These are phyloP conservation scores for Sciurus vulgaris DNA, from an alignment of 2,797 vertebrate genomes.

Conservation along the genomic window DNA sequence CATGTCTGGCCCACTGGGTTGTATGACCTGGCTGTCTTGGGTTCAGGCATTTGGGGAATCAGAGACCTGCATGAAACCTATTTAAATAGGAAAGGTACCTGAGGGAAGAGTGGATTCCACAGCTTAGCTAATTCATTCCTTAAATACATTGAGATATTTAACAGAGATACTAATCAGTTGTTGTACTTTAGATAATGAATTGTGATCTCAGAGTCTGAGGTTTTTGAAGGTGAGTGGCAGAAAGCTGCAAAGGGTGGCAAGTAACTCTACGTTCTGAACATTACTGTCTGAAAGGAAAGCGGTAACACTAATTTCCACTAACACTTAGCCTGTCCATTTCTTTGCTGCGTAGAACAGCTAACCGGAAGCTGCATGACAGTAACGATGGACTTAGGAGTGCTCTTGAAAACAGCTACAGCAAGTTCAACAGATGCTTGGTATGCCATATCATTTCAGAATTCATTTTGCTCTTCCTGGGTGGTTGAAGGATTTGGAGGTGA, in stretches of 20 bases:
- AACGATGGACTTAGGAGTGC: constrained; percentile 94
- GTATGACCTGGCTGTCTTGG: accelerated
- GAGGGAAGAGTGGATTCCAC: neutral
- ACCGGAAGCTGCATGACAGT: constrained; percentile 97
- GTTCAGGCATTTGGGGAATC: neutral
- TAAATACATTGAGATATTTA: neutral
- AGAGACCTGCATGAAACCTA: neutral
- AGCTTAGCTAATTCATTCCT: neutral
- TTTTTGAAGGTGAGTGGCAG: constrained; percentile 11
- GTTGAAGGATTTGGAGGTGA: neutral
- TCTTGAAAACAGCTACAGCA: constrained; percentile 93
- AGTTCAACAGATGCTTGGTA: constrained; percentile 90
- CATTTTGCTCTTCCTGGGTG: neutral
- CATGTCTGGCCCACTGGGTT: accelerated
- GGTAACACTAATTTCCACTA: accelerated
- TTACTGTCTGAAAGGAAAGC: constrained; percentile 6
- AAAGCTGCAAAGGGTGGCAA: neutral
- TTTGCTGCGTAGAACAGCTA: constrained; percentile 91
- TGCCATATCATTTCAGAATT: constrained; percentile 17
- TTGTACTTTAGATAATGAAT: neutral
- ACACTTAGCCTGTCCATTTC: neutral
- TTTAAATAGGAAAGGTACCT: neutral
- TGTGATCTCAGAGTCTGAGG: neutral
- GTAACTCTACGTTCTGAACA: neutral
- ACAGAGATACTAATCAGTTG: neutral